Evolutionary conservation across 2,113 vertebrate genomes (phyloP).

Genomic region (Eulacestoma nigropectus): DNA sequence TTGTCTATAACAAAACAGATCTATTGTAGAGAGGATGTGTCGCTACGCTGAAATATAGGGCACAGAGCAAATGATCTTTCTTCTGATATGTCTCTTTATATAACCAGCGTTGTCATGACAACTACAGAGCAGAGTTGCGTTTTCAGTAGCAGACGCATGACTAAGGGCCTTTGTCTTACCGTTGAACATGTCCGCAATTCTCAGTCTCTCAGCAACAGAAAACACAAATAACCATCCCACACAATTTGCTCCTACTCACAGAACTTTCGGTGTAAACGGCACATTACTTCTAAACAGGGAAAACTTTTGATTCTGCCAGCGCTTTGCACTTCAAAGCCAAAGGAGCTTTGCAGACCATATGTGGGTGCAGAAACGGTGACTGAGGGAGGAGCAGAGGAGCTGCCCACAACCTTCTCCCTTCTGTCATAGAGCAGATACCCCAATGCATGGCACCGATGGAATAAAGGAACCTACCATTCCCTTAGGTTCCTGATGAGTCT

Average conservation of each 20-base stretch:
- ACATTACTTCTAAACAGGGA: not conserved
- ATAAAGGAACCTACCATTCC: not conserved
- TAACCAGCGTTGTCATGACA: constrained; percentile 47
- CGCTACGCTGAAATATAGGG: not conserved
- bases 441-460: accelerated
- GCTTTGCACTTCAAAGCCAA: not conserved
- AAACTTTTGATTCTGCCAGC: not conserved
- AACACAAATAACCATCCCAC: not conserved
- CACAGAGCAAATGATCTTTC: constrained; percentile 31
- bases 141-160: not conserved
- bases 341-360: not conserved
- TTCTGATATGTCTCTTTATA: constrained; percentile 40
- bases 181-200: not conserved
- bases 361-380: accelerated
- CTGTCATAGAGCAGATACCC: not conserved
- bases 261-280: not conserved
- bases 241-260: not conserved
- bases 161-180: constrained; percentile 38
- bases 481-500: not conserved
- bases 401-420: not conserved
- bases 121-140: constrained; percentile 1
- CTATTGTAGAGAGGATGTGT: not conserved
- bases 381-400: not conserved
- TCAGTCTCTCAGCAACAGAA: not conserved
- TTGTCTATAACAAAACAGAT: not conserved